A percentile compares a stretch with the other conserved stretches of the same genome.
Evolutionary conservation across 2,797 vertebrate species (phyloP).

Genomic region (Leptodon cayanensis): DNA sequence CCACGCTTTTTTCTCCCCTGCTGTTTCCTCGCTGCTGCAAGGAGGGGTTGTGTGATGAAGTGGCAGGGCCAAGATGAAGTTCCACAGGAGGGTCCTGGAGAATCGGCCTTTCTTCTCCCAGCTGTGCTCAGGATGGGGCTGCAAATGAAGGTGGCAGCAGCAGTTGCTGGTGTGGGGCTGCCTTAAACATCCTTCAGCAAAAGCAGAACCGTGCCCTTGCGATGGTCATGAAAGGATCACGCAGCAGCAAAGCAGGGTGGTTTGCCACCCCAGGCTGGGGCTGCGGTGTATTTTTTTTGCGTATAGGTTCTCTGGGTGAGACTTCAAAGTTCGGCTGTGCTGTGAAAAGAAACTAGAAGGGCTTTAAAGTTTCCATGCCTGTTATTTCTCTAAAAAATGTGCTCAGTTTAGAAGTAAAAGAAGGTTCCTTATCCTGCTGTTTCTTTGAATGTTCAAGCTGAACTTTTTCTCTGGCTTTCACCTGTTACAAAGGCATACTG

Average conservation of each 20-base stretch:
- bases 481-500: not conserved
- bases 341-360: not conserved
- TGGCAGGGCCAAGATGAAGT: not conserved
- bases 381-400: not conserved
- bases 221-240: not conserved
- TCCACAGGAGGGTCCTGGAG: not conserved
- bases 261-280: not conserved
- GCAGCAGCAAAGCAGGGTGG: not conserved
- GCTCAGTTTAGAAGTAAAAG: constrained; percentile 6
- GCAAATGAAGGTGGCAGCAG: not conserved
- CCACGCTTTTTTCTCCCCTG: not conserved
- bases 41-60: not conserved
- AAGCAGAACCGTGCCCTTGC: not conserved
- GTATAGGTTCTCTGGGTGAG: not conserved
- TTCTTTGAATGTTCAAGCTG: not conserved
- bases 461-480: not conserved
- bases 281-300: not conserved
- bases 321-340: not conserved
- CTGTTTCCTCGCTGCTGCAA: not conserved
- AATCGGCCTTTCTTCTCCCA: not conserved
- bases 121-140: not conserved
- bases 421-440: not conserved
- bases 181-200: not conserved
- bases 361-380: not conserved
- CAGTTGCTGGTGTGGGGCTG: not conserved